Evolutionary conservation across 1,140 invertebrate species (phyloP), one percentile per base, ranked within the genome.

Genomic region (Drosophila ironensis): DNA sequence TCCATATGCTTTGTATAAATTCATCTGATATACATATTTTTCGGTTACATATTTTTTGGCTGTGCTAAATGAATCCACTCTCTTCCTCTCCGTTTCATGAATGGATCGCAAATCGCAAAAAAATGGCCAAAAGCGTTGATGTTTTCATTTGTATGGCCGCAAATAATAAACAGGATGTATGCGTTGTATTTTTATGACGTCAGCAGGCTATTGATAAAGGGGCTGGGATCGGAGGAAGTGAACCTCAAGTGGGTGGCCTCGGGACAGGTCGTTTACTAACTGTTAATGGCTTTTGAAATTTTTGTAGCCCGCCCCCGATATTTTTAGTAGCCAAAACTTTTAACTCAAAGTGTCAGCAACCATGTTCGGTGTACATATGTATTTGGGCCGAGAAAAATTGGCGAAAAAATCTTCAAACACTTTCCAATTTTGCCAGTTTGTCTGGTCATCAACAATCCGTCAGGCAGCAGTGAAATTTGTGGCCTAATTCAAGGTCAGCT

Each of bases 111-210:
- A 19, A 48, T 30, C 40, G 56, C 27, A 45, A 20, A 28, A 47
- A 54, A 30, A 48, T 45, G 28, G 19, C 28, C n/a, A 47, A 17
- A 33, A 11, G 50, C 45, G 45, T 52, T 33, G 16, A 37, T 48
- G 14, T 51, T 28, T 59, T 40, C 33, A 38, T 24, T 27, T 28
- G 40, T 53, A 41, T 44, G 54, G 44, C 52, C 57, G 30, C 53
- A 84, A 73, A 73, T 50, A 73, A 73, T 84, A 82, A 84, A 82
- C 78, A 82, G 78, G 78, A 82, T 82, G 73, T 78, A 22, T 66
- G 42, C 57, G 27, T 24, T 44, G 45, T 56, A 25, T 40, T 1
- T 51, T 12, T 12, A 37, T 76, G 54, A 69, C 68, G 68, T 78
- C 72, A 77, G 52, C 35, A 17, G 19, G 16, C 54, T 76, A 57